These are phyloP conservation scores for Spodoptera litura DNA, from an alignment of 1,140 invertebrate species.

Conservation along the genomic window DNA sequence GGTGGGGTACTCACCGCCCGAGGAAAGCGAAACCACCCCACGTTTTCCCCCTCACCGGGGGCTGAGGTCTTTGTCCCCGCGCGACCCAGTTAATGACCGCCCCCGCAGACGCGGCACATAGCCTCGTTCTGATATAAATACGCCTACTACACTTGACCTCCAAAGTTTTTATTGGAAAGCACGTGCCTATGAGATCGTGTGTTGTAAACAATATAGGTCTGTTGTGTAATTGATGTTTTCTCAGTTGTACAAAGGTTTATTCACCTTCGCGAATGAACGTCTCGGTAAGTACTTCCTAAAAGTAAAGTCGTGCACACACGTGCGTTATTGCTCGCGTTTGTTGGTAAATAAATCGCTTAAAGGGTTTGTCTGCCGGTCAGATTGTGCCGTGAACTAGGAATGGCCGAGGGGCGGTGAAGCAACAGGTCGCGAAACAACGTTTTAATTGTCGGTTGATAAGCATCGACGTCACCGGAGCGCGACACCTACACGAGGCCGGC, in stretches of 20 bases:
- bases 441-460: slow-evolving; percentile 83
- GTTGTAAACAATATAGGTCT: slow-evolving; percentile 73
- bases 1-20: slow-evolving; percentile 55
- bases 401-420: slow-evolving; percentile 64
- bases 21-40: slow-evolving; percentile 76
- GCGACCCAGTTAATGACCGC: slow-evolving; percentile 85
- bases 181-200: slow-evolving; percentile 78
- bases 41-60: slow-evolving; percentile 67
- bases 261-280: not conserved
- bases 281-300: not conserved
- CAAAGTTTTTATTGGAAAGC: slow-evolving; percentile 85
- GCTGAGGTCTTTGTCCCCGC: slow-evolving; percentile 81
- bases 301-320: not conserved
- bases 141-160: slow-evolving; percentile 86
- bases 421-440: slow-evolving; percentile 84
- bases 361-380: slow-evolving; percentile 63
- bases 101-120: slow-evolving; percentile 81
- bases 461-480: slow-evolving; percentile 79
- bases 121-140: slow-evolving; percentile 84
- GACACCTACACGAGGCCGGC: slow-evolving; percentile 66
- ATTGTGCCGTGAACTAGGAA: slow-evolving; percentile 52
- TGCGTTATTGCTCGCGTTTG: slow-evolving; percentile 11
- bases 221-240: slow-evolving; percentile 41
- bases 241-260: slow-evolving; percentile 26
- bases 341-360: slow-evolving; percentile 61